Conservation (phyloP, 2,113 vertebrate species). For the Hemiprocne comata region DNA sequence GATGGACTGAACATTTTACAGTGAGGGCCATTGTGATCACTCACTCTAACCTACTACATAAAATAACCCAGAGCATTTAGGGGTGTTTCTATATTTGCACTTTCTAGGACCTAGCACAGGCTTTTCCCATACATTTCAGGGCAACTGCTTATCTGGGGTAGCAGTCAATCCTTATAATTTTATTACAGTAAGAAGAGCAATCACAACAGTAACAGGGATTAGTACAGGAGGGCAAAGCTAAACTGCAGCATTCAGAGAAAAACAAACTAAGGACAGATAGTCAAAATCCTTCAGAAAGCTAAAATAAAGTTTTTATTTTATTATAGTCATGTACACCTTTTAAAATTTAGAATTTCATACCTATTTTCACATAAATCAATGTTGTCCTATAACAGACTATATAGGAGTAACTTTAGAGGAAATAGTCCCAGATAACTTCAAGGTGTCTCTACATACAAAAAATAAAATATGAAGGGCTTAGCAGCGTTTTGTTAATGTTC, state of each 20-base stretch:
- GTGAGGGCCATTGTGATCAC: neutral
- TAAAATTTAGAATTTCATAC: neutral
- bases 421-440: neutral
- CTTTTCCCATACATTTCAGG: neutral
- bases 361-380: neutral
- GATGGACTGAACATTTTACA: neutral
- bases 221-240: neutral
- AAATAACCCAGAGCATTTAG: neutral
- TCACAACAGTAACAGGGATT: neutral
- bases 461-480: neutral
- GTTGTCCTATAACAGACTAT: neutral
- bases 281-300: neutral
- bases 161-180: neutral
- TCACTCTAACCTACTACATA: neutral
- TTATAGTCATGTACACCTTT: neutral
- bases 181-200: neutral
- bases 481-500: neutral
- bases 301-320: neutral
- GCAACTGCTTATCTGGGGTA: neutral
- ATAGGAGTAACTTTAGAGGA: neutral
- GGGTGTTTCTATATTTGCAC: neutral
- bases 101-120: neutral
- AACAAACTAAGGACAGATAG: neutral
- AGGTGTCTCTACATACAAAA: neutral
- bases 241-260: neutral